phyloP scores from a whole-genome alignment of 2,888 invertebrate species.

The Lepas anatifera region DNA sequence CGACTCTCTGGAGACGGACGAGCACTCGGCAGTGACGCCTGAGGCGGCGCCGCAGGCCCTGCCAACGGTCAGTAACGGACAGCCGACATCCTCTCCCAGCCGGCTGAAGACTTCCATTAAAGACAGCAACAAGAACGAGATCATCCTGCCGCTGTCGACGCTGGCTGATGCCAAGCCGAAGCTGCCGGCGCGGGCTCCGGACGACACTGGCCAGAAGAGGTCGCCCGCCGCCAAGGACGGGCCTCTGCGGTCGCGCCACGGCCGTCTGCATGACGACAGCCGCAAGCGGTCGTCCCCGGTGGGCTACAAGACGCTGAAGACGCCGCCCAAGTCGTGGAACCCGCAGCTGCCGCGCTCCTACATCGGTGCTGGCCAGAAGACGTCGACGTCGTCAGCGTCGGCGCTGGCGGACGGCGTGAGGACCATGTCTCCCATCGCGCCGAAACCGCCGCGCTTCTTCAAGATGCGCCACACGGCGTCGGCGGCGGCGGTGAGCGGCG shows the following conservation, averaged over 20 bases:
- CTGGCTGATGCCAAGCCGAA: constrained; percentile 29
- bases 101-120: background rate
- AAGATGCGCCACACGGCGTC: constrained; percentile 35
- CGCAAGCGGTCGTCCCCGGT: constrained; percentile 23
- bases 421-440: constrained; percentile 17
- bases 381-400: constrained; percentile 16
- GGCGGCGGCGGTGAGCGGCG: no score
- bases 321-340: constrained; percentile 49
- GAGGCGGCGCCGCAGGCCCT: background rate
- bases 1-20: background rate
- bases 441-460: constrained; percentile 44
- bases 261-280: background rate
- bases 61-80: background rate
- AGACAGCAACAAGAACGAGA: constrained; percentile 13
- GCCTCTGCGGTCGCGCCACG: constrained; percentile 21
- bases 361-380: constrained; percentile 24
- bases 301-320: constrained; percentile 46
- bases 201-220: constrained; percentile 51
- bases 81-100: background rate
- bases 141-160: background rate
- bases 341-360: constrained; percentile 30
- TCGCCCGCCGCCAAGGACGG: constrained; percentile 40
- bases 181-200: constrained; percentile 43
- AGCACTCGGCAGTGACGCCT: background rate
- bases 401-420: background rate